phyloP scores from a whole-genome alignment of 2,888 invertebrate species.

The Drosophila merina region DNA sequence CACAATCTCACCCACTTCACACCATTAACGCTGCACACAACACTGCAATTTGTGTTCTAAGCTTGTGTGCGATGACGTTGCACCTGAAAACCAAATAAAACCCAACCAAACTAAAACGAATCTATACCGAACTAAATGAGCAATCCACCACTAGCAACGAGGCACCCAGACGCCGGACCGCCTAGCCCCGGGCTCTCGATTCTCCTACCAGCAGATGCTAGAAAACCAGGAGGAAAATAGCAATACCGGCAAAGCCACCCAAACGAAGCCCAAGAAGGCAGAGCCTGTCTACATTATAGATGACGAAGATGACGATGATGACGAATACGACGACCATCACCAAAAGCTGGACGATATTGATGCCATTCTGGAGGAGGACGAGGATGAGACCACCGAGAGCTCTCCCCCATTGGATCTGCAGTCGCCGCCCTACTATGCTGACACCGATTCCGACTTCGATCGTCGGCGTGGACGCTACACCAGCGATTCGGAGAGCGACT shows the following conservation, averaged over 20 bases:
- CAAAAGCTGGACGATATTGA: constrained; percentile 55
- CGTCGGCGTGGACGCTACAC: constrained; percentile 69
- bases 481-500: constrained; percentile 82
- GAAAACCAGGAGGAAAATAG: constrained; percentile 56
- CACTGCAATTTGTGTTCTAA: constrained; percentile 72
- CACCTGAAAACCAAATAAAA: constrained; percentile 36
- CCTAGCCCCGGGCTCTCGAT: constrained; percentile 60
- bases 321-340: constrained; percentile 55
- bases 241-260: constrained; percentile 9
- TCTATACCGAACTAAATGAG: constrained; percentile 49
- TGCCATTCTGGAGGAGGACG: constrained; percentile 55
- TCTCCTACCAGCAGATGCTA: constrained; percentile 77
- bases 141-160: constrained; percentile 67
- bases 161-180: constrained; percentile 70
- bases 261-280: constrained; percentile 60
- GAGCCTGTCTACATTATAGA: constrained; percentile 81
- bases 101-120: constrained; percentile 37
- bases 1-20: constrained; percentile 34
- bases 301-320: constrained; percentile 73
- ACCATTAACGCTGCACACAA: constrained; percentile 70
- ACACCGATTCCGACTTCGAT: constrained; percentile 79
- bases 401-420: constrained; percentile 61
- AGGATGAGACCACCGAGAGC: constrained; percentile 48
- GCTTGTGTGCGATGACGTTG: constrained; percentile 58
- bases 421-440: constrained; percentile 68